Base-by-base conservation (phyloP, 2,113 vertebrate species). In the Dissostichus mawsoni region DNA sequence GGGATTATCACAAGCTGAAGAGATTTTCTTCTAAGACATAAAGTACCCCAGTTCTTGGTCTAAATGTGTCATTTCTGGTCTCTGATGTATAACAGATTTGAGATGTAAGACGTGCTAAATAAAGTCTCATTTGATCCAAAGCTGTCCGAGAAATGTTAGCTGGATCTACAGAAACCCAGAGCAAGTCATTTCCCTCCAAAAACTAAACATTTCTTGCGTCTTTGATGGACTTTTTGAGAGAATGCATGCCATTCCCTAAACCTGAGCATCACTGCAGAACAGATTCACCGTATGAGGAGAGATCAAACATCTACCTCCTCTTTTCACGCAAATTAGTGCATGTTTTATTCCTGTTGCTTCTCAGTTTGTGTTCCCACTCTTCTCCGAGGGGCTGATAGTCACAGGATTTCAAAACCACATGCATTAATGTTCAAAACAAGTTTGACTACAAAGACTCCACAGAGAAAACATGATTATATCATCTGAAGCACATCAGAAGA, bases 351-450 rank as follows among this genome's bases (percentile, higher is more conserved):
- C 41, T 11, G 16, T n/a, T 7, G 17, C 48, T 17, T 14, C 11
- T 59, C 53, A 11, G 53, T 23, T 0, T 9, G 29, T 53, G 20
- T 45, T 36, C 20, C 6, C 29, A 0, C 20, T n/a, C 20, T 48
- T 11, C 12, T 12, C 25, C 1, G 6, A 67, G 51, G 20, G 5
- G 56, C 71, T 74, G 78, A 67, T 7, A 56, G 70, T 81, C 78
- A 81, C 50, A 68, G 36, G 78, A 36, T 20, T 4, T 18, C 57
- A 71, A 41, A 41, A 41, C 36, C 36, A 41, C 36, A 7, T 41
- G 36, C 36, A 41, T 8, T 41, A 8, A 41, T 41, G 74, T 29
- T 62, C 50, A 78, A 17, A 58, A 29, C 8, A 1, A 7, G 0
- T 20, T 2, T 8, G 13, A 36, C 11, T 1, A 62, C 14, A 74